A percentile compares a stretch with the other conserved stretches of the same genome.
phyloP scores from a whole-genome alignment of 2,113 vertebrate genomes.

The Balaenoptera acutorostrata region DNA sequence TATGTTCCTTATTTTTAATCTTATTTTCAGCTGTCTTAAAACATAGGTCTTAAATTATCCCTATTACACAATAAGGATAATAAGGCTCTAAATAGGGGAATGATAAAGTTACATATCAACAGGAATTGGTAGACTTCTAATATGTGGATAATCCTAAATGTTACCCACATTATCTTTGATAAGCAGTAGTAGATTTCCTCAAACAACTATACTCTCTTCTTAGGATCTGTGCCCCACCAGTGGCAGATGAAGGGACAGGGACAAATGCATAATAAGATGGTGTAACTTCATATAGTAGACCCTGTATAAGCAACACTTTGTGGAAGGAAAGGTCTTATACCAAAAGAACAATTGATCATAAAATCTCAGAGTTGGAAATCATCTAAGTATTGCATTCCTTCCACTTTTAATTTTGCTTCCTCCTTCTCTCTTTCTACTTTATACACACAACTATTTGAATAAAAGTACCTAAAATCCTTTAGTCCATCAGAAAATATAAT shows the following conservation, averaged over 20 bases:
- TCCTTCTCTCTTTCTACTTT: background rate
- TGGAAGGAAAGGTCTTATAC: background rate
- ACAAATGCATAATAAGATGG: background rate
- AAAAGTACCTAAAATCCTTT: background rate
- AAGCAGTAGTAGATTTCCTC: background rate
- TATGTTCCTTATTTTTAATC: background rate
- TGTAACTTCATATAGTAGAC: background rate
- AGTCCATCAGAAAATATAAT: background rate
- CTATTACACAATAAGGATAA: background rate
- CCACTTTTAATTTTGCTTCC: background rate
- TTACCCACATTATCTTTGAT: background rate
- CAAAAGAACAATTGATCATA: background rate
- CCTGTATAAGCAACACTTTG: background rate
- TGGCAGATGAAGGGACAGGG: background rate
- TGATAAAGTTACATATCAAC: slow-evolving; percentile 6
- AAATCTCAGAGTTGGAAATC: background rate
- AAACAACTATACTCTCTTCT: slow-evolving; percentile 29
- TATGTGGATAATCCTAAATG: background rate
- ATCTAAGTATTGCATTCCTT: background rate
- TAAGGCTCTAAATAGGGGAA: background rate
- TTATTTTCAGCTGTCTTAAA: background rate
- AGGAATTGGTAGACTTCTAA: background rate
- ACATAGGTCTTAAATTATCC: background rate
- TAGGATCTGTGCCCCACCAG: background rate
- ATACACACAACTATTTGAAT: background rate